Conservation (phyloP, 1,140 invertebrate genomes). For the Drosophila ohnishii region DNA sequence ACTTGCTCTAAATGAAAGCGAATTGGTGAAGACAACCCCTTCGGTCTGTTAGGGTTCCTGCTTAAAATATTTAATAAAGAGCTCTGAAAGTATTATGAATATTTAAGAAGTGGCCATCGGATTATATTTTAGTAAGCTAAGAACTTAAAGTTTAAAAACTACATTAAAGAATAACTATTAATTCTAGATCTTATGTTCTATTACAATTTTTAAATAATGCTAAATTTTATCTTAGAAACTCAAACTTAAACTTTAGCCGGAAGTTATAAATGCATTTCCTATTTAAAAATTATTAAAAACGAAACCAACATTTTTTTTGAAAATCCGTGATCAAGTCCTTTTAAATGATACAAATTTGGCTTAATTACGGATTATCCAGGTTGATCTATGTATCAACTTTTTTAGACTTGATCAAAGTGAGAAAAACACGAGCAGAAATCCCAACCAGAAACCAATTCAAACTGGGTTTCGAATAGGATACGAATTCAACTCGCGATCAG, state of each 20-base stretch:
- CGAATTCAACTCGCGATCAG: slow-evolving; percentile 18
- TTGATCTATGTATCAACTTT: not conserved
- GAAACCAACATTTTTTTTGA: too few relatives aligned
- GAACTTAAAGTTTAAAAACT: not conserved
- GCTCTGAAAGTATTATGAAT: not conserved
- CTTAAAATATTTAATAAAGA: not conserved
- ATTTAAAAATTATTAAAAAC: too few relatives aligned
- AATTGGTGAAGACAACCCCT: slow-evolving; percentile 9
- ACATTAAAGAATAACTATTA: too few relatives aligned
- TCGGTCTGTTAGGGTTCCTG: not conserved
- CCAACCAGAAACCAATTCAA: slow-evolving; percentile 31
- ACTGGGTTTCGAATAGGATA: slow-evolving; percentile 19
- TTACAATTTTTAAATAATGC: too few relatives aligned
- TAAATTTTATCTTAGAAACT: not conserved
- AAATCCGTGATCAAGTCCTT: not conserved
- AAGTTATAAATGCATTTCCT: not conserved
- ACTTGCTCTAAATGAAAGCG: slow-evolving; percentile 40
- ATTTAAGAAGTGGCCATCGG: too few relatives aligned
- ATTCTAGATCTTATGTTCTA: not conserved
- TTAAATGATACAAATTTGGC: not conserved
- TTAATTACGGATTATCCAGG: slow-evolving; percentile 1
- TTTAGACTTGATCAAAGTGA: not conserved
- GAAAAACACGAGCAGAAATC: not conserved
- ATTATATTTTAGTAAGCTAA: not conserved
- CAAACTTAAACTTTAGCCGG: not conserved